Base-by-base conservation (phyloP, 2,888 invertebrate genomes). In the Lasioglossum morio region DNA sequence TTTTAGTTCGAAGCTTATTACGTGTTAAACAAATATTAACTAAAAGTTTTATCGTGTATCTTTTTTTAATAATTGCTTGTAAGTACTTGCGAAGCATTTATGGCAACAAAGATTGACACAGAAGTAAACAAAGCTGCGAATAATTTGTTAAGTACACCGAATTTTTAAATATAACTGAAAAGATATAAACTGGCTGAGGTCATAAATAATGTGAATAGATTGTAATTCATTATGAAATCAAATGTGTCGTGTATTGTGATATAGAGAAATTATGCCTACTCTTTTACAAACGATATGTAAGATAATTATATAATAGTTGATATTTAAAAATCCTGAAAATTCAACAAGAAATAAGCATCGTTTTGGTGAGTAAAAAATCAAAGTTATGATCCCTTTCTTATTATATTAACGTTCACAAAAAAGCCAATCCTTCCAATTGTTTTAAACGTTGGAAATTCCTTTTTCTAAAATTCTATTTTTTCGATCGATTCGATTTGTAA, bases 1-100 rank as follows among this genome's bases (percentile, higher is more conserved):
- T 70, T 70, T 78, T 69, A 48, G 37, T 76, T 81, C 84, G 73
- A 73, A 89, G 81, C 84, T 90, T 74, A 82, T 86, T 87, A 85
- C 91, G 85, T 81, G 90, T 89, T 88, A 87, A 86, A 87, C 78
- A 73, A 82, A 87, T 81, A 79, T 87, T 4, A 86, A 92, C 85
- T 88, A 79, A 91, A 91, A 85, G 77, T 72, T 75, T 43, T 72
- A 72, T 77, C 77, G 48, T 73, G 73, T 27, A 77, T 77, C 57
- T 14, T 60, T 34, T n/a, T 70, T 40, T 77, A 30, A 75, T 73
- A 84, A 78, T 80, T 48, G 27, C 19, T 73, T 72, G 40, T n/a
- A n/a, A 23, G n/a, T 34, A 79, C 74, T 19, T 57, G 30, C 76
- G 72, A 74, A 77, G 66, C 53, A 79, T 37, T 30, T 23, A 19